These are phyloP conservation scores for Rana temporaria DNA, from an alignment of 2,113 vertebrate genomes.

Conservation along the genomic window DNA sequence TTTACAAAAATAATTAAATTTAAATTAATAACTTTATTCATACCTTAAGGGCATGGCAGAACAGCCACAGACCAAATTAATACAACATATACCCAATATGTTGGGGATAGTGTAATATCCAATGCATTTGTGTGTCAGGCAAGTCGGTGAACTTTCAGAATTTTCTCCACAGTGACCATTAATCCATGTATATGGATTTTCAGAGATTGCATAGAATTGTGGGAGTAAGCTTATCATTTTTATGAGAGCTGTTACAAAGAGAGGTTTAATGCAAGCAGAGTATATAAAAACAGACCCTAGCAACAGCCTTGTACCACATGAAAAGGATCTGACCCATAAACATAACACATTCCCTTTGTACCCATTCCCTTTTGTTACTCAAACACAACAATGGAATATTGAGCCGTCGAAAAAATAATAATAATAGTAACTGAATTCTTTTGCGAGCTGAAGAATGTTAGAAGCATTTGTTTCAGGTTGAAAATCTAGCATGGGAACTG, in stretches of 20 bases:
- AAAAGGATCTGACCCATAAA: slow-evolving; percentile 47
- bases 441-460: slow-evolving; percentile 24
- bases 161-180: slow-evolving; percentile 9
- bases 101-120: background rate
- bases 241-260: slow-evolving; percentile 41
- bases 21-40: too few relatives aligned
- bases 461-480: slow-evolving; percentile 52
- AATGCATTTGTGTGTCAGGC: background rate
- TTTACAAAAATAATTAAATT: too few relatives aligned
- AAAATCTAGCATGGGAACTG: slow-evolving; percentile 32
- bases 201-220: slow-evolving; percentile 36
- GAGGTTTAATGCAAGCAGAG: slow-evolving; percentile 41
- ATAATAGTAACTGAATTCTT: slow-evolving; percentile 31
- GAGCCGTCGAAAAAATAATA: slow-evolving; percentile 29
- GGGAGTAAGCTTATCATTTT: slow-evolving; percentile 46
- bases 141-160: background rate
- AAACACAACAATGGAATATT: slow-evolving; percentile 48
- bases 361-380: slow-evolving; percentile 44
- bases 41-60: too few relatives aligned
- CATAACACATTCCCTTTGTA: slow-evolving; percentile 48
- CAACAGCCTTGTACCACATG: slow-evolving; percentile 54
- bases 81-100: background rate
- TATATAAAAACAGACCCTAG: slow-evolving; percentile 52
- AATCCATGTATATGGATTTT: slow-evolving; percentile 33
- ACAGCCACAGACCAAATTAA: too few relatives aligned